A percentile compares a stretch with the other conserved stretches of the same genome.
Conservation (phyloP, 1,140 invertebrate species). For the Heliconius himera region DNA sequence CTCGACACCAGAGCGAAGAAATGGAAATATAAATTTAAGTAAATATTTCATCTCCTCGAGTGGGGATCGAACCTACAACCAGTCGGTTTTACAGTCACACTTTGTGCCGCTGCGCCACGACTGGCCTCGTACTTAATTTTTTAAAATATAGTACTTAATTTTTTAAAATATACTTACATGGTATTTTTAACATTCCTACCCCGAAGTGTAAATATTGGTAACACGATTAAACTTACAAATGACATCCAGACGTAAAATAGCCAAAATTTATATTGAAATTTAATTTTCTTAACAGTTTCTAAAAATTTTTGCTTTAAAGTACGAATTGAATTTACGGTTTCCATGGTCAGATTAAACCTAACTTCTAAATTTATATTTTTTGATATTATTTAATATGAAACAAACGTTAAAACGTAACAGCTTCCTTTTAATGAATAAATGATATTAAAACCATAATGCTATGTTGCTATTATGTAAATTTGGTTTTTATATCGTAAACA, state of each 20-base stretch:
- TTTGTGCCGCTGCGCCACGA: no score
- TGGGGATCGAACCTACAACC: no score
- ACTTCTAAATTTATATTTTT: background rate
- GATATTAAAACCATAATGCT: background rate
- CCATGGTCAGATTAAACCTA: background rate
- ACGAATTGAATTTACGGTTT: background rate
- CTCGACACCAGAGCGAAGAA: no score
- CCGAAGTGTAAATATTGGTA: slow-evolving; percentile 56
- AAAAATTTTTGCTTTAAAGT: background rate
- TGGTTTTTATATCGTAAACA: background rate
- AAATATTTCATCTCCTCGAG: no score
- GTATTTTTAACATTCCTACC: slow-evolving; percentile 63
- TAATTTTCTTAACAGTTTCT: background rate
- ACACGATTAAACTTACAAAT: background rate
- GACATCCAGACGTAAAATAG: background rate
- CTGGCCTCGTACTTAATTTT: no score
- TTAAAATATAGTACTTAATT: background rate
- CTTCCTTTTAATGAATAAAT: background rate
- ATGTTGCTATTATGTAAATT: background rate
- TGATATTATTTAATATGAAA: background rate
- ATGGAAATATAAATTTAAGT: no score
- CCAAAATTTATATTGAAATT: background rate
- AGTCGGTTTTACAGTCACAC: no score
- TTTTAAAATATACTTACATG: slow-evolving; percentile 43
- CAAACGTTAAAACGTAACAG: background rate